phyloP scores from a whole-genome alignment of 2,888 invertebrate species.

The Dysmachus trigonus region DNA sequence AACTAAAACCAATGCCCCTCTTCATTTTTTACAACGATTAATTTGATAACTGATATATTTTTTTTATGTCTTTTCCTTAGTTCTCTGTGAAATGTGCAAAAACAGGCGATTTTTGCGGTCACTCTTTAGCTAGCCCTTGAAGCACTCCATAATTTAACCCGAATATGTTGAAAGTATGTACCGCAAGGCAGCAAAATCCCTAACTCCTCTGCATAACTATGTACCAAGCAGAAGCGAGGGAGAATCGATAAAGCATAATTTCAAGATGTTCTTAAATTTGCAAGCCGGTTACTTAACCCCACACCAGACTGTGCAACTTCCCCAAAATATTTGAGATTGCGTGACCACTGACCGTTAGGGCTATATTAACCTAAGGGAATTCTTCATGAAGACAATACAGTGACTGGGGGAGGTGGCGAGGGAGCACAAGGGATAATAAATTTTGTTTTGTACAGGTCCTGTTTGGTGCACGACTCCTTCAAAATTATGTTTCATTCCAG shows the following conservation, averaged over 20 bases:
- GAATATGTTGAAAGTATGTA: neutral
- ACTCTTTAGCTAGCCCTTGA: neutral
- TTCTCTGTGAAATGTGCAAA: too few relatives aligned
- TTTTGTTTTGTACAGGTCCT: neutral
- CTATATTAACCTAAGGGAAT: neutral
- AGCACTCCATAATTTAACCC: neutral
- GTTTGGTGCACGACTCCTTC: neutral
- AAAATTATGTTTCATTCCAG: neutral
- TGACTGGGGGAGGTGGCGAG: neutral
- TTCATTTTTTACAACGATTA: too few relatives aligned
- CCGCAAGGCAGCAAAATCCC: neutral
- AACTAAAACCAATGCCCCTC: too few relatives aligned
- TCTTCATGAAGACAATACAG: neutral
- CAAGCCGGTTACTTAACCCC: neutral
- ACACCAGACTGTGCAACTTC: neutral
- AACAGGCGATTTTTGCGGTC: too few relatives aligned
- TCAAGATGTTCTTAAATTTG: neutral
- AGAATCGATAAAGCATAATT: neutral
- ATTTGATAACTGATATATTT: too few relatives aligned
- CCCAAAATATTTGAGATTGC: neutral
- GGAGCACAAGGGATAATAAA: neutral
- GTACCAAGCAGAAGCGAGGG: neutral
- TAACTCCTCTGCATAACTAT: neutral
- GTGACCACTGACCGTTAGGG: neutral
- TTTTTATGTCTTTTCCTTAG: too few relatives aligned